These are phyloP conservation scores for Alfaro cultratus DNA, from an alignment of 2,797 vertebrate genomes.

Conservation along the genomic window DNA sequence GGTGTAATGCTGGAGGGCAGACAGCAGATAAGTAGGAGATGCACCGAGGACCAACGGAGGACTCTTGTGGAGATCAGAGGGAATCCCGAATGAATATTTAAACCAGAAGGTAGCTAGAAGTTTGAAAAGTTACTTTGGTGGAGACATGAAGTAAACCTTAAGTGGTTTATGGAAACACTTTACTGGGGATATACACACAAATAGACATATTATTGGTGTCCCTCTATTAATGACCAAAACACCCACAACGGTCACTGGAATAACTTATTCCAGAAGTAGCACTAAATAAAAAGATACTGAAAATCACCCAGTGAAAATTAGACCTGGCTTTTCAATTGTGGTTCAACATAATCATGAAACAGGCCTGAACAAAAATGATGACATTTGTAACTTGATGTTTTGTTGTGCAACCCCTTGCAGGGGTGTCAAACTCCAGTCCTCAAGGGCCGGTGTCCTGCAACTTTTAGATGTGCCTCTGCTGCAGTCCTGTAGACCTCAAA, in stretches of 20 bases:
- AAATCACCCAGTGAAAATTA: too few species aligned
- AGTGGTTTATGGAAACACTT: too few species aligned
- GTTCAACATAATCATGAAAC: neutral
- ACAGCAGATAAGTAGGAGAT: neutral
- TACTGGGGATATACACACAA: neutral
- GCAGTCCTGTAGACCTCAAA: neutral
- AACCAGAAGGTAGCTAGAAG: neutral
- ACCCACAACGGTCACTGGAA: too few species aligned
- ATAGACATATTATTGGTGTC: neutral
- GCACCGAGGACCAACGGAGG: neutral
- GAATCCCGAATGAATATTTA: neutral
- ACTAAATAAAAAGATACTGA: too few species aligned
- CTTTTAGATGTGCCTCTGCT: too few species aligned
- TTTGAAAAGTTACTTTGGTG: neutral
- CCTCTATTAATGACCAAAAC: too few species aligned
- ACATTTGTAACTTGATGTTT: neutral
- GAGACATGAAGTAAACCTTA: neutral
- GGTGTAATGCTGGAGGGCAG: neutral
- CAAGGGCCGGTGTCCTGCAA: too few species aligned
- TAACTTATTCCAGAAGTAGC: too few species aligned
- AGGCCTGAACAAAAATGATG: neutral
- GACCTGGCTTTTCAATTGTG: too few species aligned
- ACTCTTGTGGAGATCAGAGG: neutral
- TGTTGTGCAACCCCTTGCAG: neutral
- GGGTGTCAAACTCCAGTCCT: too few species aligned